Percentiles rank a stretch among this genome's conserved stretches.
phyloP scores from a whole-genome alignment of 30 jellyfish, hydroid and myxozoan genomes.

The Chironex yamaguchii region DNA sequence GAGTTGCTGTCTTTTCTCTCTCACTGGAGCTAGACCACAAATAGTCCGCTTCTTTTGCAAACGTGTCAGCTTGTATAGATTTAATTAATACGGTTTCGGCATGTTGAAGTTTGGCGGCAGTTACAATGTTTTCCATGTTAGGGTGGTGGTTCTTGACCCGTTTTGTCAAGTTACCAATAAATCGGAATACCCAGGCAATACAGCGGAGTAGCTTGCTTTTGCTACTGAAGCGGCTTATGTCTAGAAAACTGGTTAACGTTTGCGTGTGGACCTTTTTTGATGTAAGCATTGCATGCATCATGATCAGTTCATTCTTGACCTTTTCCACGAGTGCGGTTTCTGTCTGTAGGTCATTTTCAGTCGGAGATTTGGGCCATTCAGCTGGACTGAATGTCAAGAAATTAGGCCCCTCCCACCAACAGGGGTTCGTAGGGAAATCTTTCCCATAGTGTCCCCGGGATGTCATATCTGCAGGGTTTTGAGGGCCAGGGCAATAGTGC shows the following conservation, averaged over 20 bases:
- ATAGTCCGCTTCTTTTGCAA: conserved; percentile 19
- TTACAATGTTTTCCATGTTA: conserved; percentile 17
- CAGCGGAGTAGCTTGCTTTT: conserved; percentile 20
- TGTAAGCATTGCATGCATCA: conserved; percentile 13
- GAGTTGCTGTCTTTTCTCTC: conserved; percentile 25
- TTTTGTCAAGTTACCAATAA: conserved; percentile 21
- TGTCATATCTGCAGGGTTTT: conserved; percentile 60
- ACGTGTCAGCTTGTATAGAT: conserved; percentile 51
- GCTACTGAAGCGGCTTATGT: conserved; percentile 11
- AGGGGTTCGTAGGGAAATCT: conserved; percentile 12
- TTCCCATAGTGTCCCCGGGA: conserved; percentile 45
- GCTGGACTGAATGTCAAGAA: conserved; percentile 7
- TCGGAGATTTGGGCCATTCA: conserved; percentile 30
- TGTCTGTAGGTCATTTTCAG: conserved; percentile 4
- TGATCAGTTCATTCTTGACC: conserved; percentile 3
- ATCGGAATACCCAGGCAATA: conserved; percentile 41
- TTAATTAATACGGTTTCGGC: conserved; percentile 52
- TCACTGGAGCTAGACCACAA: not conserved
- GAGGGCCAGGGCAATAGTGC: conserved; percentile 55
- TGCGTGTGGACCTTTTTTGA: not conserved
- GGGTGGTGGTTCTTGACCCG: conserved; percentile 7
- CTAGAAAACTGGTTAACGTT: not conserved
- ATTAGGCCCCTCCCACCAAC: conserved; percentile 74
- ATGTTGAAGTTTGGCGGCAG: conserved; percentile 39
- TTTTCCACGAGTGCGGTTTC: conserved; percentile 35